Evolutionary conservation across 2,888 invertebrate species (phyloP).

Genomic region (Drosophila kambysellisi): DNA sequence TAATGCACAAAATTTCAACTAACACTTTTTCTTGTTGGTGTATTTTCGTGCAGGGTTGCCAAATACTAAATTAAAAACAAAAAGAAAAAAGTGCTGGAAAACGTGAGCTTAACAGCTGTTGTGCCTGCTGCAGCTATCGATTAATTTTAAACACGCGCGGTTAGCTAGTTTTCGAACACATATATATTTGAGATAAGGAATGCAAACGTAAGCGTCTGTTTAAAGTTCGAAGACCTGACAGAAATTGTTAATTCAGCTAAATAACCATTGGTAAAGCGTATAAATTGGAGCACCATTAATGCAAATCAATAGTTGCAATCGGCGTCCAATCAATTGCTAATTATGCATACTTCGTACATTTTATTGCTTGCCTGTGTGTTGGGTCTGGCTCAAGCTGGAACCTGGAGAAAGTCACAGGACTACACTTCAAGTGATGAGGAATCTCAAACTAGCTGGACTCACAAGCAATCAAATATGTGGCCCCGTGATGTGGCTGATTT

Average conservation of each 20-base stretch:
- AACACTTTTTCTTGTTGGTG: constrained; percentile 24
- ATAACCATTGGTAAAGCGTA: constrained; percentile 6
- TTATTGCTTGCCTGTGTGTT: constrained; percentile 37
- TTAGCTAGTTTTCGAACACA: constrained; percentile 17
- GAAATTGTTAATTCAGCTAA: constrained; percentile 29
- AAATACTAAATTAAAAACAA: neutral
- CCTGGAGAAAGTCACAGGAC: constrained; percentile 27
- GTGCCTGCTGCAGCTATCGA: constrained; percentile 24
- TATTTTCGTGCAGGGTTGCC: constrained; percentile 32
- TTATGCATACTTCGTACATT: constrained; percentile 34
- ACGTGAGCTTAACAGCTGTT: constrained; percentile 28
- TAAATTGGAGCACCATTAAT: constrained; percentile 25
- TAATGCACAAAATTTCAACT: constrained; percentile 19
- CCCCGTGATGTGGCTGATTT: constrained; percentile 62
- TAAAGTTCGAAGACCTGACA: constrained; percentile 22
- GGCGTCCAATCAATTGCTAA: neutral
- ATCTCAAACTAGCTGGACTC: constrained; percentile 40
- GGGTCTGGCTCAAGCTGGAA: constrained; percentile 42
- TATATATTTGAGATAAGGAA: constrained; percentile 5
- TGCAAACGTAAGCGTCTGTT: constrained; percentile 12
- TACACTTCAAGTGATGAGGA: constrained; percentile 9
- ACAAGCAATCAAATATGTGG: constrained; percentile 48
- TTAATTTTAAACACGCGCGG: constrained; percentile 20
- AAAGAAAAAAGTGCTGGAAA: constrained; percentile 7
- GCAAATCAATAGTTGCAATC: constrained; percentile 1